Conservation (phyloP, 1,140 invertebrate genomes). For the Asbolus verrucosus region DNA sequence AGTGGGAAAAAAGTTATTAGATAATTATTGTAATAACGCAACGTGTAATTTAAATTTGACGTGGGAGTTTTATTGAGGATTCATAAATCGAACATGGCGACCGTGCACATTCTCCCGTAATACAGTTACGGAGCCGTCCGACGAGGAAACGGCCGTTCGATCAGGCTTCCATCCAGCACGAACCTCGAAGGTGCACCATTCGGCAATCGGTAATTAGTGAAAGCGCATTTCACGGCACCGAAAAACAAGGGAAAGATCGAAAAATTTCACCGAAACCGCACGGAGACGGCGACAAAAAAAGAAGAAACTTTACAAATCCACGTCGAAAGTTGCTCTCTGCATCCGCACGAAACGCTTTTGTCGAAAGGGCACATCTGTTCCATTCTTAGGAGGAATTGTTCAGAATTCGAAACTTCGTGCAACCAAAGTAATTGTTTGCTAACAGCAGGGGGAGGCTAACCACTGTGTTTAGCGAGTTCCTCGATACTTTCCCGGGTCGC, state of each 20-base stretch:
- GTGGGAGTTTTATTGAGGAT: background rate
- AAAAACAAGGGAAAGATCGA: background rate
- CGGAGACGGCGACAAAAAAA: too few species aligned
- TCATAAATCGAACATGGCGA: background rate
- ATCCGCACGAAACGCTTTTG: too few species aligned
- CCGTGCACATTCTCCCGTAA: background rate
- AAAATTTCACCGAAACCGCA: background rate
- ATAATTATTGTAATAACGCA: background rate
- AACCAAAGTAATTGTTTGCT: background rate
- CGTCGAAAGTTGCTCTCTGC: too few species aligned
- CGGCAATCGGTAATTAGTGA: background rate
- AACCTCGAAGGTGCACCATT: background rate
- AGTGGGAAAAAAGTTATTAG: background rate
- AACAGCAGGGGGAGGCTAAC: background rate
- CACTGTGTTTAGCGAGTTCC: background rate
- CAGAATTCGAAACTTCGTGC: too few species aligned
- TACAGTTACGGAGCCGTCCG: too few species aligned
- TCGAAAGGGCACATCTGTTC: background rate
- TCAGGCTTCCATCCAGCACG: background rate
- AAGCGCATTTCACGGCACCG: too few species aligned
- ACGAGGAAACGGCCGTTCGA: too few species aligned
- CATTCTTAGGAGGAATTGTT: background rate
- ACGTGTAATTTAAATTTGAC: background rate
- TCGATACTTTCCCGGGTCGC: too few species aligned
- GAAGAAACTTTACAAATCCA: too few species aligned